These are phyloP conservation scores for Papilio elwesi DNA, from an alignment of 2,888 invertebrate genomes.

Conservation along the genomic window DNA sequence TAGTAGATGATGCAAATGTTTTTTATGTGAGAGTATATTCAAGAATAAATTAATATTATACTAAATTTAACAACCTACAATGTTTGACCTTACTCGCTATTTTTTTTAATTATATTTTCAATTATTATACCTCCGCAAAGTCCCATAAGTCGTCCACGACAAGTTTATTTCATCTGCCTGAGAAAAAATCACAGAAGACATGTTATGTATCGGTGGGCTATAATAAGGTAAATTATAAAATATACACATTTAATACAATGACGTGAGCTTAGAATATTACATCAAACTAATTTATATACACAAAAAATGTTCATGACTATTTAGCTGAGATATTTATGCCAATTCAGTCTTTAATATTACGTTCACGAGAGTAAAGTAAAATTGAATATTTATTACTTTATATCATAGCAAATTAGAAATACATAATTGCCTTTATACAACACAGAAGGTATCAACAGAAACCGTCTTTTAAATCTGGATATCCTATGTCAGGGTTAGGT, in stretches of 20 bases:
- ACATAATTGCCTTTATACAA: slow-evolving; percentile 77
- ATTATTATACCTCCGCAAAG: neutral
- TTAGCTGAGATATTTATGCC: slow-evolving; percentile 70
- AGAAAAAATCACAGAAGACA: neutral
- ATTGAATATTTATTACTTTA: slow-evolving; percentile 41
- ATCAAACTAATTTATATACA: slow-evolving; percentile 45
- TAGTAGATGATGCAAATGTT: slow-evolving; percentile 65
- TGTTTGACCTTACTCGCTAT: neutral
- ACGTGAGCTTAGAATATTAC: slow-evolving; percentile 1
- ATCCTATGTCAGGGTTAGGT: slow-evolving; percentile 79
- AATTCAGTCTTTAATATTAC: slow-evolving; percentile 77
- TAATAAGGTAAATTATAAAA: neutral
- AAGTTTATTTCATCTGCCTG: neutral
- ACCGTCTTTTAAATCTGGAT: slow-evolving; percentile 87
- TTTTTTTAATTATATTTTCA: neutral
- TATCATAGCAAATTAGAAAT: slow-evolving; percentile 48
- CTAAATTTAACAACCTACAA: slow-evolving; percentile 20
- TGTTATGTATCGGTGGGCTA: neutral
- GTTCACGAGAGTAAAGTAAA: slow-evolving; percentile 46
- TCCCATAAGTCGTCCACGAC: neutral
- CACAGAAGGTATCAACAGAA: slow-evolving; percentile 88
- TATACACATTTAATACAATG: slow-evolving; percentile 9
- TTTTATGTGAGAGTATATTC: slow-evolving; percentile 36
- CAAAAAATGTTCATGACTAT: slow-evolving; percentile 58
- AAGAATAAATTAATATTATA: slow-evolving; percentile 29